Percentiles rank a stretch among this genome's conserved stretches.
Conservation (phyloP, 1,140 invertebrate species). For the Platorchestia sp. region DNA sequence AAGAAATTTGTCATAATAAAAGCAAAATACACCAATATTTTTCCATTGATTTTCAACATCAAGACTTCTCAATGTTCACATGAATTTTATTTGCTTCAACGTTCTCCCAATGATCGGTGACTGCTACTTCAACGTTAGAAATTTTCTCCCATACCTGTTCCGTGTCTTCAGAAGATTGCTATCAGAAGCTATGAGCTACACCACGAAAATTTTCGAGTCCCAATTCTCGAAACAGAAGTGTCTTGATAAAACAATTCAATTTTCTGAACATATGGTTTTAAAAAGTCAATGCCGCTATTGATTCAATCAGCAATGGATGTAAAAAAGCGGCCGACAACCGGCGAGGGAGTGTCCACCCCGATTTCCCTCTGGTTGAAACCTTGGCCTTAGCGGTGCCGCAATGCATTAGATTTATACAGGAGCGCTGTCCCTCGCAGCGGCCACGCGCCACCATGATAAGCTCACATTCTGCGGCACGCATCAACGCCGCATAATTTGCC, state of each 20-base stretch:
- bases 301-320: neutral
- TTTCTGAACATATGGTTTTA: neutral
- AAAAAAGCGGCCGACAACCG: neutral
- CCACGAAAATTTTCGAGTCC: neutral
- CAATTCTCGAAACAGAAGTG: neutral
- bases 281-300: neutral
- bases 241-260: neutral
- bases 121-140: neutral
- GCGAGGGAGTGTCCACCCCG: neutral
- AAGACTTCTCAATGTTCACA: neutral
- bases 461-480: neutral
- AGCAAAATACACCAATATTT: neutral
- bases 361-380: neutral
- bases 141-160: neutral
- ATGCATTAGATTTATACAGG: neutral
- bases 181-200: neutral
- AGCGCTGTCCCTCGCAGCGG: neutral
- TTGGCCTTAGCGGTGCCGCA: neutral
- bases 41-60: neutral
- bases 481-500: neutral
- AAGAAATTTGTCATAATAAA: neutral
- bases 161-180: neutral
- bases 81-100: neutral
- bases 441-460: neutral
- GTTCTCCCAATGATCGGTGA: neutral